These are phyloP conservation scores for Turnix velox DNA, from an alignment of 2,113 vertebrate species.

Conservation along the genomic window DNA sequence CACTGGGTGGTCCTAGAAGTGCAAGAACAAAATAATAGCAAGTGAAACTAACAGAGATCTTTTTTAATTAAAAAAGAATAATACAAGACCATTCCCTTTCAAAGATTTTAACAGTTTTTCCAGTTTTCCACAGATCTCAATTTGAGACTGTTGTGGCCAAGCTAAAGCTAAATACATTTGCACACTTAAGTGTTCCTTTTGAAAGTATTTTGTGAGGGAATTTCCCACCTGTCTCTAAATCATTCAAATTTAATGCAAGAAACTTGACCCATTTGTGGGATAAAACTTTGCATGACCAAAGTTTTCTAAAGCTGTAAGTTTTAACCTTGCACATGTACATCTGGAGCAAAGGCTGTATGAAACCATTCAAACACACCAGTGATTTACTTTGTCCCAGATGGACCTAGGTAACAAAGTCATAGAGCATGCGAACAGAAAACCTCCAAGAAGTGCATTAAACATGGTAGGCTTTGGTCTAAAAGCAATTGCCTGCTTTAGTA, in stretches of 20 bases:
- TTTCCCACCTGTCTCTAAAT: not conserved
- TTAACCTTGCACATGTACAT: not conserved
- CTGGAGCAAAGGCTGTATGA: not conserved
- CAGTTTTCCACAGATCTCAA: not conserved
- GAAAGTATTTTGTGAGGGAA: not conserved
- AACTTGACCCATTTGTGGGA: not conserved
- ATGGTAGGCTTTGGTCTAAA: not conserved
- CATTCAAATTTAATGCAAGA: not conserved
- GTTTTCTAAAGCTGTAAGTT: not conserved
- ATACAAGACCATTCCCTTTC: not conserved
- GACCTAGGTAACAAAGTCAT: not conserved
- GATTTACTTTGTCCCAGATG: not conserved
- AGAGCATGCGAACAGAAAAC: not conserved
- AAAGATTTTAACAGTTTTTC: not conserved
- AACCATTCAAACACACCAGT: not conserved
- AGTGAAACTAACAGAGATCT: not conserved
- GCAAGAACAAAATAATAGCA: not conserved
- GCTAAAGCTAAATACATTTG: not conserved
- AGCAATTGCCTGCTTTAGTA: not conserved
- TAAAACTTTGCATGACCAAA: not conserved
- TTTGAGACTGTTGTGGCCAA: not conserved
- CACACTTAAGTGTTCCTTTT: not conserved
- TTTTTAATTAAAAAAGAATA: not conserved
- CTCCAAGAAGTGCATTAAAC: not conserved
- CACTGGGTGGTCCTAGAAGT: conserved; percentile 76